Evolutionary conservation across 2,888 invertebrate species (phyloP), one percentile per base, ranked within the genome.

Genomic region (Orchestes rusci): DNA sequence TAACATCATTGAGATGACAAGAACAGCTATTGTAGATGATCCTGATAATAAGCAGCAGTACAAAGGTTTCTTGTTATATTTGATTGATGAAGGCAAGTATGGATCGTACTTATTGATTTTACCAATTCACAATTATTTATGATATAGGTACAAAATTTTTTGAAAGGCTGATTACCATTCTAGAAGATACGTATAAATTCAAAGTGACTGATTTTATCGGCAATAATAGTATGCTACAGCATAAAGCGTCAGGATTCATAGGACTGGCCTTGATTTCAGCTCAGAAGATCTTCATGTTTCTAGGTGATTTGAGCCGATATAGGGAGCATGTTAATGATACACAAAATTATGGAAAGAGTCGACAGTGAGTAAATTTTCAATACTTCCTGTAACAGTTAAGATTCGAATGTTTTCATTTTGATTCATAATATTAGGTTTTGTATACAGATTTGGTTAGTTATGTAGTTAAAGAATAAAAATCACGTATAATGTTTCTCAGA

Each of bases 301-400:
- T 96, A 58, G 97, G 97, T 1, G 96, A 97, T 69, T 75, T 97
- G 58, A 84, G 88, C 10, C 77, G 96, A 46, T 97, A 97, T 69
- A 82, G 82, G 63, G 88, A 91, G 63, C 85, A 87, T 69, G 81
- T 83, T 30, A 84, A 82, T 56, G 85, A 85, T 60, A 82, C 84
- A 1, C 75, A 79, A 43, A 89, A 88, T 70, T 92, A 84, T 65
- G 84, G 84, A 50, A 77, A 79, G 64, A 83, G 87, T 16, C 74
- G 80, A 59, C 81, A 80, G 76, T 82, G 65, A 70, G 74, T 74
- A n/a, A n/a, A n/a, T n/a, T n/a, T n/a, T n/a, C n/a, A n/a, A n/a
- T n/a, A n/a, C n/a, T n/a, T n/a, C n/a, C n/a, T n/a, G n/a, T n/a
- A n/a, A n/a, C n/a, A n/a, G n/a, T n/a, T n/a, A n/a, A n/a, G n/a